Evolutionary conservation across 1,140 invertebrate species (phyloP).

Genomic region (Lasioglossum baleicum): DNA sequence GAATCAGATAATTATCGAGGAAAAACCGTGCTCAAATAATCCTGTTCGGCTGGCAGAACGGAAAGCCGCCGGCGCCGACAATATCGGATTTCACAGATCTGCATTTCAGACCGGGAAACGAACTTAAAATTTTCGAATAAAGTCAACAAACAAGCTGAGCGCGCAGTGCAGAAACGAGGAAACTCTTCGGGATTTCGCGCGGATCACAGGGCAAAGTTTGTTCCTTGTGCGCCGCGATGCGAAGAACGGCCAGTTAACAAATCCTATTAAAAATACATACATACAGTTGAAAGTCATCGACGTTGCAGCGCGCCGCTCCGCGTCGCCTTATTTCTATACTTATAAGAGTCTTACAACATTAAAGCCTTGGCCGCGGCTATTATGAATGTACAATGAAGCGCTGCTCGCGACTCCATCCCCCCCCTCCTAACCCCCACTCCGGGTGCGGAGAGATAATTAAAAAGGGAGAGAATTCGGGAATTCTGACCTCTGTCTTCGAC

Average conservation of each 20-base stretch:
- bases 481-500: conserved; percentile 23
- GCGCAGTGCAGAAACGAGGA: neutral
- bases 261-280: conserved; percentile 66
- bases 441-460: conserved; percentile 48
- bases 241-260: conserved; percentile 36
- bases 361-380: conserved; percentile 45
- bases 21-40: neutral
- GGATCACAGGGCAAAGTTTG: neutral
- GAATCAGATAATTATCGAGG: neutral
- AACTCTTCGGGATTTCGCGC: neutral
- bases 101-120: neutral
- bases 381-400: conserved; percentile 59
- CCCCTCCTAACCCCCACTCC: neutral
- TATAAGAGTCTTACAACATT: conserved; percentile 67
- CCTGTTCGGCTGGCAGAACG: neutral
- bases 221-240: neutral
- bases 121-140: conserved; percentile 2
- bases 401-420: neutral
- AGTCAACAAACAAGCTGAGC: neutral
- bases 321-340: conserved; percentile 57
- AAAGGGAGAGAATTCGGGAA: conserved; percentile 50
- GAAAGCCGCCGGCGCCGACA: neutral
- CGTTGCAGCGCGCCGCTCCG: conserved; percentile 14
- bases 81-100: neutral
- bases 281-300: conserved; percentile 30